Conservation (phyloP, 2,797 vertebrate genomes). For the Hapalemur alaotrensis region DNA sequence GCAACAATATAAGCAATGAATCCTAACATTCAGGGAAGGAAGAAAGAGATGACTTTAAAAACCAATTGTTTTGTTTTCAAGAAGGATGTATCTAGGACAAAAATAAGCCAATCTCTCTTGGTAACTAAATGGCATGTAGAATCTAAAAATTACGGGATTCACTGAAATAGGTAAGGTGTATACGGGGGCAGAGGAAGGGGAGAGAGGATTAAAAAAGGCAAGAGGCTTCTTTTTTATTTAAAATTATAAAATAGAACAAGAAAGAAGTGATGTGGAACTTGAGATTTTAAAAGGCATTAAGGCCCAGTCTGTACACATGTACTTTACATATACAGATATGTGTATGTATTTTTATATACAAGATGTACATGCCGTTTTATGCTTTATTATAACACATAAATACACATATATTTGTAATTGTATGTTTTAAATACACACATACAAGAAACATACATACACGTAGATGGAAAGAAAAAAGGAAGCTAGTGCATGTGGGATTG, state of each 20-base stretch:
- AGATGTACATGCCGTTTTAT: too few relatives aligned
- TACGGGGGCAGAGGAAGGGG: rapidly evolving
- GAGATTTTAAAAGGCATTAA: background rate
- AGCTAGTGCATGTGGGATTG: background rate
- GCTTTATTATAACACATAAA: background rate
- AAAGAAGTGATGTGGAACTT: background rate
- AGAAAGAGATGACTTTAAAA: background rate
- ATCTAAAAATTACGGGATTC: background rate
- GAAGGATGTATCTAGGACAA: background rate
- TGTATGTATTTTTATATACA: background rate
- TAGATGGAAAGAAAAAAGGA: background rate
- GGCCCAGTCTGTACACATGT: background rate
- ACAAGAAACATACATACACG: background rate
- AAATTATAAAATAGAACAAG: background rate
- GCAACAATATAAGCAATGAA: background rate
- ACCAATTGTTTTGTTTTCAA: background rate
- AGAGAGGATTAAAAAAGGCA: background rate
- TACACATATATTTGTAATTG: background rate
- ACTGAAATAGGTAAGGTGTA: background rate
- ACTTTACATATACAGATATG: background rate
- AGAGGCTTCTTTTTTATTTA: background rate
- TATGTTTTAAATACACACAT: background rate
- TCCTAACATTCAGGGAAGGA: background rate
- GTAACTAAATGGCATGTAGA: background rate
- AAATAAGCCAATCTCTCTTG: background rate